Evolutionary conservation across 2,797 vertebrate genomes (phyloP).

Genomic region (Galagoides demidoff): DNA sequence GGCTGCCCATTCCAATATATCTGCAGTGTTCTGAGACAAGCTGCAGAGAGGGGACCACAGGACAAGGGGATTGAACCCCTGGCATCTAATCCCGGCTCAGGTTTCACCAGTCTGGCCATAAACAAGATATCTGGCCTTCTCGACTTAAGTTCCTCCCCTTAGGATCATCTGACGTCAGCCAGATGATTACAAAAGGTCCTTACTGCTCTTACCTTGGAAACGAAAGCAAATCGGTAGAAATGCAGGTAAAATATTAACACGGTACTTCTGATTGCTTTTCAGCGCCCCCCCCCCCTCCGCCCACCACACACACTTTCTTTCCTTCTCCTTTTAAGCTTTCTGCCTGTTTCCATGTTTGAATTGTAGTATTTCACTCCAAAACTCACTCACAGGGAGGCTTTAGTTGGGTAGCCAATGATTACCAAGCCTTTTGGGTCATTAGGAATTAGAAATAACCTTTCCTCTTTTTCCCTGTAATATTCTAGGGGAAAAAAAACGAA

Average conservation of each 20-base stretch:
- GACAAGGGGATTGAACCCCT: background rate
- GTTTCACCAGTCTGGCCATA: background rate
- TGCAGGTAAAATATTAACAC: background rate
- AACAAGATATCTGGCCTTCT: background rate
- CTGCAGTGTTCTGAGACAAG: accelerated
- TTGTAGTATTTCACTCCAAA: background rate
- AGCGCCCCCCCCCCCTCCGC: background rate
- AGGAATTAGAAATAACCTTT: constrained; percentile 57
- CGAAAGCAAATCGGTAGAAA: background rate
- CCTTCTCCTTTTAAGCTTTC: background rate
- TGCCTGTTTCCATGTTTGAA: background rate
- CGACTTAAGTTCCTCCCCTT: background rate
- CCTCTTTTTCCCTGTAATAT: background rate
- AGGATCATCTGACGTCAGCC: background rate
- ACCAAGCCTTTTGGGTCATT: constrained; percentile 2
- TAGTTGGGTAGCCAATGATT: constrained; percentile 38
- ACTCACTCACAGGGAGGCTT: constrained; percentile 12
- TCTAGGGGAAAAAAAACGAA: too few relatives aligned
- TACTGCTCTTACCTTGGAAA: background rate
- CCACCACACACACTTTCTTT: too few relatives aligned
- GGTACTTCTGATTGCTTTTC: background rate
- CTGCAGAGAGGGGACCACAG: background rate
- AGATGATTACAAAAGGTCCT: background rate
- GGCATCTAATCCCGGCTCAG: background rate
- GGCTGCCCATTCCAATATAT: accelerated